Evolutionary conservation across 2,113 vertebrate species (phyloP), one percentile per base, ranked within the genome.

Genomic region (Todiramphus chloris): DNA sequence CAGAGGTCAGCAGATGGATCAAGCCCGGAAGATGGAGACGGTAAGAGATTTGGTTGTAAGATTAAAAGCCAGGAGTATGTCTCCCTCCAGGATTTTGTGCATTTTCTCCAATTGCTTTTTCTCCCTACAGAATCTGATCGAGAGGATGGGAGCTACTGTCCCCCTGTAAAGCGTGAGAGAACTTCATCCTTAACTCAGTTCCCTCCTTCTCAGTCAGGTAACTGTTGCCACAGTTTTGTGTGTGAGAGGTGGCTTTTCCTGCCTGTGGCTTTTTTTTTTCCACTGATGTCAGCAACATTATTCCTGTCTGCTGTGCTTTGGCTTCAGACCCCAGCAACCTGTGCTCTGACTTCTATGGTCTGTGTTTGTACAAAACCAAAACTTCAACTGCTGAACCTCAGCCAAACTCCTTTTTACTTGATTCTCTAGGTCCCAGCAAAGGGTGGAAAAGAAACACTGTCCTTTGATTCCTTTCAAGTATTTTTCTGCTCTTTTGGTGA

Each of bases 21-120:
- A 67, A 99, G 99, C 97, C 99, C 99, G 35, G 99, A 99, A 96
- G 99, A 99, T 91, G 99, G 99, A 94, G 99, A 99, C 97, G 99
- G 99, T 99, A 97, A 98, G 97, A 85, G 58, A 82, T 55, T 68
- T 44, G 56, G 33, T 14, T 75, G 18, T 39, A 25, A 87, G 44
- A 35, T 66, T 67, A 35, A 84, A 80, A 80, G 4, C 0, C 6
- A 1, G 0, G 1, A 72, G 7, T n/a, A 3, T 44, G 3, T n/a
- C 3, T 59, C 10, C 83, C 16, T 23, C 23, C 48, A 30, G 43
- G 55, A 41, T 46, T 31, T 60, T 55, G 58, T 60, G 35, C 10
- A 0, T 75, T 81, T 86, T 72, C 72, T 83, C 16, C 48, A 63
- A 83, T 44, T 5, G 4, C 41, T 41, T 50, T 43, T 35, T 83